phyloP scores from a whole-genome alignment of 2,888 invertebrate genomes.

The Eristalis pertinax region DNA sequence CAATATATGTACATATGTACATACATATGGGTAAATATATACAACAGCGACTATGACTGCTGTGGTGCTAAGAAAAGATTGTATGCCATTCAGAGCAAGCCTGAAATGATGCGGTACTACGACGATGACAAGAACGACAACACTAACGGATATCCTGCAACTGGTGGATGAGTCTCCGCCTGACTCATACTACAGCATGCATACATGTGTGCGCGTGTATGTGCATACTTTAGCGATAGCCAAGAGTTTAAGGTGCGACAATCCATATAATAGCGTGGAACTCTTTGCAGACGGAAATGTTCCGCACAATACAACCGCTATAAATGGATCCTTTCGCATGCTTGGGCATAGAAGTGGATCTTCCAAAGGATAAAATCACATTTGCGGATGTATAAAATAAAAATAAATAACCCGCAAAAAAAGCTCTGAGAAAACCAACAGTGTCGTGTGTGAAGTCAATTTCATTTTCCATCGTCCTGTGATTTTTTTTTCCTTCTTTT shows the following conservation, averaged over 20 bases:
- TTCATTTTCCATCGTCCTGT: not conserved
- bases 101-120: slow-evolving; percentile 47
- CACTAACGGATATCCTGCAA: slow-evolving; percentile 47
- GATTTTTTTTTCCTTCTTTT: not conserved
- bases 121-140: slow-evolving; percentile 27
- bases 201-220: not conserved
- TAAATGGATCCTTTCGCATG: slow-evolving; percentile 40
- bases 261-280: slow-evolving; percentile 21
- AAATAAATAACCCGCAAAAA: slow-evolving; percentile 48
- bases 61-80: slow-evolving; percentile 5
- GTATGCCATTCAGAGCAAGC: slow-evolving; percentile 36
- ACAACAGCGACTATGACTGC: not conserved
- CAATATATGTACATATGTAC: not conserved
- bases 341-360: slow-evolving; percentile 41
- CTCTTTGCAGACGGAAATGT: slow-evolving; percentile 20
- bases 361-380: slow-evolving; percentile 53
- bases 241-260: slow-evolving; percentile 54
- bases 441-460: slow-evolving; percentile 22
- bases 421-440: slow-evolving; percentile 17
- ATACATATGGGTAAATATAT: not conserved
- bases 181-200: not conserved
- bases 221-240: slow-evolving; percentile 2
- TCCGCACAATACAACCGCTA: slow-evolving; percentile 4
- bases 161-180: slow-evolving; percentile 38
- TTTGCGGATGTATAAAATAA: slow-evolving; percentile 57